Evolutionary conservation across 2,888 invertebrate species (phyloP).

Genomic region (Philereme vetulata): DNA sequence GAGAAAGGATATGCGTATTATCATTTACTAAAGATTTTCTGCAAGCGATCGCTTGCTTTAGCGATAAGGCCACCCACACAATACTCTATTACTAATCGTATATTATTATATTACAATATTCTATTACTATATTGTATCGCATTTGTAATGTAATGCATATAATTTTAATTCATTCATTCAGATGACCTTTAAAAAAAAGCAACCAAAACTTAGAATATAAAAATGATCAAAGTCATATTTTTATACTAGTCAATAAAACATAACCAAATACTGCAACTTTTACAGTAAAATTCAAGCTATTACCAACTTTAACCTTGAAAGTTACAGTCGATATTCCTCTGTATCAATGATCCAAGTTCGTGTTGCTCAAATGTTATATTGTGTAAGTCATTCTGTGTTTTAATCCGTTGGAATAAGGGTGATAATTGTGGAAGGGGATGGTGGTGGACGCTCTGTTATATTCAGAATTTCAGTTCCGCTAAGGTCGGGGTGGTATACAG

Average conservation of each 20-base stretch:
- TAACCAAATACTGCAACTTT: constrained; percentile 28
- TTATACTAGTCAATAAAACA: constrained; percentile 21
- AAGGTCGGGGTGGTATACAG: constrained; percentile 43
- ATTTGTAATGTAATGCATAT: too few species aligned
- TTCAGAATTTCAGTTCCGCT: constrained; percentile 44
- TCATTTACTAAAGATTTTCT: too few species aligned
- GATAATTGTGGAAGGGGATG: constrained; percentile 10
- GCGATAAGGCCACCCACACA: too few species aligned
- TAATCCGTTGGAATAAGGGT: neutral
- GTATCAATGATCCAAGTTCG: neutral
- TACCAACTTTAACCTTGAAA: constrained; percentile 1
- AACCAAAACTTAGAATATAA: neutral
- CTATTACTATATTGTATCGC: too few species aligned
- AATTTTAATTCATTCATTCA: too few species aligned
- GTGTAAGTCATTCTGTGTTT: constrained; percentile 7
- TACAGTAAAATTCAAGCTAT: neutral
- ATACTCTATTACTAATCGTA: too few species aligned
- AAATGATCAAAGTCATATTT: constrained; percentile 7
- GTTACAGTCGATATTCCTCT: constrained; percentile 7
- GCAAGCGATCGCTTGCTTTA: too few species aligned
- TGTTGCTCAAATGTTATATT: constrained; percentile 3
- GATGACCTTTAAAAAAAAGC: too few species aligned
- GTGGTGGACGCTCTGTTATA: constrained; percentile 26
- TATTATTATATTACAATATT: too few species aligned
- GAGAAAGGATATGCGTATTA: too few species aligned